Evolutionary conservation across 2,888 invertebrate genomes (phyloP).

Genomic region (Limnephilus rhombicus): DNA sequence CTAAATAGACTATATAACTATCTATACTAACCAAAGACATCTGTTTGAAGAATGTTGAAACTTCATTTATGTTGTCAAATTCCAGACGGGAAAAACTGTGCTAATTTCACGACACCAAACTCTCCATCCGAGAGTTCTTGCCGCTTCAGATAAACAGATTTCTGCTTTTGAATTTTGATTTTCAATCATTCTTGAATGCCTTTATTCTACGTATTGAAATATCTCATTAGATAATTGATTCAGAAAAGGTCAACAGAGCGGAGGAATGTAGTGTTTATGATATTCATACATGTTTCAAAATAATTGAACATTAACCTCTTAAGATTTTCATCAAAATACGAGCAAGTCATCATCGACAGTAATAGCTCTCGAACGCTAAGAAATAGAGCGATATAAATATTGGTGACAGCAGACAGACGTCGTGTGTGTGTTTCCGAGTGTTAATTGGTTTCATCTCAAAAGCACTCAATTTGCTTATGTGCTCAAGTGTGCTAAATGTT

Average conservation of each 20-base stretch:
- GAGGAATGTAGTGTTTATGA: background rate
- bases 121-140: background rate
- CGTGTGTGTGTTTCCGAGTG: background rate
- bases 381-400: conserved; percentile 1
- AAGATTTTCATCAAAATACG: background rate
- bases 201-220: too few relatives aligned
- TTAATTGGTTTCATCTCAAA: background rate
- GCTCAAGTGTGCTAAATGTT: background rate
- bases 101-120: background rate
- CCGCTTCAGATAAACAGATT: background rate
- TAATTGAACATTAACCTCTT: background rate
- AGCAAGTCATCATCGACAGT: background rate
- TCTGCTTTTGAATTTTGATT: too few relatives aligned
- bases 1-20: too few relatives aligned
- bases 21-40: too few relatives aligned
- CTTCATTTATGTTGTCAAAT: too few relatives aligned
- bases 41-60: too few relatives aligned
- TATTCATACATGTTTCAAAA: background rate
- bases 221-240: background rate
- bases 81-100: background rate
- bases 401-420: background rate
- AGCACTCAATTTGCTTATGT: background rate
- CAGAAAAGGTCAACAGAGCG: background rate
- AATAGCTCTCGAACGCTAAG: background rate
- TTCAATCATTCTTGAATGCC: too few relatives aligned